phyloP scores from a whole-genome alignment of 2,888 invertebrate species.

The Ophion ellenae region DNA sequence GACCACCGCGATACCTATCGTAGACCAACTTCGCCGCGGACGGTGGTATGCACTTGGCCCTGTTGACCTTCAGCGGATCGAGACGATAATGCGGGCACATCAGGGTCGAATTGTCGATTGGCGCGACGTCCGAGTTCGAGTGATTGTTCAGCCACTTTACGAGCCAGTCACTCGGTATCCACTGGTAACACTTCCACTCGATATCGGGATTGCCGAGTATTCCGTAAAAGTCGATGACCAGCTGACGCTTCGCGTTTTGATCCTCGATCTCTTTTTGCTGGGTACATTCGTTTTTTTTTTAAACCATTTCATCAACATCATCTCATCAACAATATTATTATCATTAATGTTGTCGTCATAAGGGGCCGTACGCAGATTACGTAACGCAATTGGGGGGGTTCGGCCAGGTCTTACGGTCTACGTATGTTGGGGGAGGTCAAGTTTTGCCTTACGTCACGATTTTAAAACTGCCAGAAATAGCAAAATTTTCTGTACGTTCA shows the following conservation, averaged over 20 bases:
- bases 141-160: conserved; percentile 84
- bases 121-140: conserved; percentile 76
- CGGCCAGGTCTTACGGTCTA: no score
- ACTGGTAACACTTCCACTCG: conserved; percentile 81
- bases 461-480: no score
- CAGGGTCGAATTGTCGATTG: conserved; percentile 83
- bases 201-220: conserved; percentile 71
- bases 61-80: conserved; percentile 83
- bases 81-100: conserved; percentile 84
- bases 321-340: neutral
- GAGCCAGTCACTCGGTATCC: conserved; percentile 85
- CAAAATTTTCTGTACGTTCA: no score
- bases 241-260: conserved; percentile 79
- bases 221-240: conserved; percentile 80
- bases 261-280: conserved; percentile 81
- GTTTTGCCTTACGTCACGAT: no score
- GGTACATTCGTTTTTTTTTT: conserved; percentile 21
- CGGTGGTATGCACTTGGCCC: conserved; percentile 83
- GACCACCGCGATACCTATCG: conserved; percentile 83
- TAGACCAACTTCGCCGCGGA: conserved; percentile 83
- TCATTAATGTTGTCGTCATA: no score
- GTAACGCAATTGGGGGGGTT: no score
- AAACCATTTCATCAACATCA: neutral
- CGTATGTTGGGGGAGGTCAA: no score
- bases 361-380: no score